phyloP scores from a whole-genome alignment of 23 tunicate genomes.

The Diplosoma virens region DNA sequence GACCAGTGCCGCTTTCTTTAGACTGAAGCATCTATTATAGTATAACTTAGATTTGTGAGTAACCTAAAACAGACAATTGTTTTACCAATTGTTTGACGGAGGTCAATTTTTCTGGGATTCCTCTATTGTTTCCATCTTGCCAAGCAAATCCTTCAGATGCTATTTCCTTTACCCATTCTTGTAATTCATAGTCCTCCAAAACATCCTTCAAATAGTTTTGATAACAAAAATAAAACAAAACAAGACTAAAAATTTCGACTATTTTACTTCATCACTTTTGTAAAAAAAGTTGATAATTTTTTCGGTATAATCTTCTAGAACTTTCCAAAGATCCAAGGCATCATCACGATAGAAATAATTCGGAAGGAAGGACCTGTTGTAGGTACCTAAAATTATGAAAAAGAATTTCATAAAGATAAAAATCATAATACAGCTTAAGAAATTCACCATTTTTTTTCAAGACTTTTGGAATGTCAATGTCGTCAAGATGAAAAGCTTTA shows the following conservation, averaged over 20 bases:
- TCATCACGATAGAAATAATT: constrained; percentile 36
- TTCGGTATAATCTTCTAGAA: constrained; percentile 3
- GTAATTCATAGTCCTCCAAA: constrained; percentile 32
- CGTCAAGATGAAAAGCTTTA: neutral
- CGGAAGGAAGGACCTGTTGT: constrained; percentile 21
- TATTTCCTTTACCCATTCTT: constrained; percentile 44
- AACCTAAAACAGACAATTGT: too few species aligned
- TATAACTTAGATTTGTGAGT: too few species aligned
- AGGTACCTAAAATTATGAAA: constrained; percentile 2
- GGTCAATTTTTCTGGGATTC: neutral
- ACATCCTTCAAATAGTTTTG: constrained; percentile 42
- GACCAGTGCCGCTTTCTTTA: too few species aligned
- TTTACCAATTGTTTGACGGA: constrained; percentile 16
- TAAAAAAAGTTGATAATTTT: neutral
- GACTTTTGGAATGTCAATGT: constrained; percentile 5
- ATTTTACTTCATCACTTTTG: neutral
- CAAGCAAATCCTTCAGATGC: constrained; percentile 17
- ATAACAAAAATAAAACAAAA: too few species aligned
- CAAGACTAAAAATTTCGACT: neutral
- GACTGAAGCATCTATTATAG: too few species aligned
- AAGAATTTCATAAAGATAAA: neutral
- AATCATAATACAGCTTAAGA: neutral
- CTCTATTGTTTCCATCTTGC: neutral
- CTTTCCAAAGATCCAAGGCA: constrained; percentile 43
- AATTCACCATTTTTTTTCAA: constrained; percentile 3